Percentiles rank a stretch among this genome's conserved stretches.
phyloP scores from a whole-genome alignment of 1,140 invertebrate species.

The Ridgeia piscesae region DNA sequence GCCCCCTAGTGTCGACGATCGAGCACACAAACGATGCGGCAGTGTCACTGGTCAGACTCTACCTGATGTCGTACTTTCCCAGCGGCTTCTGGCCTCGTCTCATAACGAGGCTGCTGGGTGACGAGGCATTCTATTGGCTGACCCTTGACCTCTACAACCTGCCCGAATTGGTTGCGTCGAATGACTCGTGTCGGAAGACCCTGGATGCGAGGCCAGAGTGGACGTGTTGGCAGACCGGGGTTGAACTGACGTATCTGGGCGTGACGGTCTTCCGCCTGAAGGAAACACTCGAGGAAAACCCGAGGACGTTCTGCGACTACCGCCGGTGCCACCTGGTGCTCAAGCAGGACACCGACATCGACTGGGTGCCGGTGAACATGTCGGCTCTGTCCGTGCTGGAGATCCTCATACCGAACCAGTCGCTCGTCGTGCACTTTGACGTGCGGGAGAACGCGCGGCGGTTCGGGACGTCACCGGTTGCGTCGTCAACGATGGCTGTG shows the following conservation, averaged over 20 bases:
- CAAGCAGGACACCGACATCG: slow-evolving; percentile 13
- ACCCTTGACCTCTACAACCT: slow-evolving; percentile 18
- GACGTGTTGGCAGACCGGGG: slow-evolving; percentile 93
- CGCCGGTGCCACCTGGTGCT: slow-evolving; percentile 47
- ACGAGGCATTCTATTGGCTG: slow-evolving; percentile 59
- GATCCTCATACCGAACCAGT: slow-evolving; percentile 78
- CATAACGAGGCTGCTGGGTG: slow-evolving; percentile 87
- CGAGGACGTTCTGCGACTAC: slow-evolving; percentile 60
- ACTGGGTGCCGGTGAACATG: slow-evolving; percentile 68
- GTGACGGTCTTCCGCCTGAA: slow-evolving; percentile 80
- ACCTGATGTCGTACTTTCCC: slow-evolving; percentile 90
- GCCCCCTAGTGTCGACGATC: not conserved
- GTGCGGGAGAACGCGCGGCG: slow-evolving; percentile 66
- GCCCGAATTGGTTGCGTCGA: slow-evolving; percentile 65
- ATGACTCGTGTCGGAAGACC: slow-evolving; percentile 54
- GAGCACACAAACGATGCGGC: slow-evolving; percentile 29
- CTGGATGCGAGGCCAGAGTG: slow-evolving; percentile 73
- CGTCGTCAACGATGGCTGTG: not conserved
- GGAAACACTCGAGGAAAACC: slow-evolving; percentile 70
- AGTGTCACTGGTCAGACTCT: slow-evolving; percentile 55
- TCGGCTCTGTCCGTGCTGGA: slow-evolving; percentile 80
- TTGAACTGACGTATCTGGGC: slow-evolving; percentile 71
- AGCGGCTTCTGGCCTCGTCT: slow-evolving; percentile 96
- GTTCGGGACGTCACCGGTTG: slow-evolving; percentile 80
- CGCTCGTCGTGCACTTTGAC: slow-evolving; percentile 65